phyloP scores from a whole-genome alignment of 2,888 invertebrate genomes.

The Aleiodes leptofemur region DNA sequence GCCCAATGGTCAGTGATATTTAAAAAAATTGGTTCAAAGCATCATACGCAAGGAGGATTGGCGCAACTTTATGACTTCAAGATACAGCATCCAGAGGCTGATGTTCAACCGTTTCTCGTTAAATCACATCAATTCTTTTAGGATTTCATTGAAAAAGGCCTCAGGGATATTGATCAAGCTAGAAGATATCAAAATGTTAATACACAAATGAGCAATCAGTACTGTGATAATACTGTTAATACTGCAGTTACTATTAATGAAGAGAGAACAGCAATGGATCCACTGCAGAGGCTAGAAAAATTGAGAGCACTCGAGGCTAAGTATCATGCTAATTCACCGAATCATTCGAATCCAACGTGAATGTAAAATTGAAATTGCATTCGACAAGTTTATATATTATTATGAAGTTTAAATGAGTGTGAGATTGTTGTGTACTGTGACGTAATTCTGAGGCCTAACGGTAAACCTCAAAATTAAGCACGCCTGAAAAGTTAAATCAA shows the following conservation, averaged over 20 bases:
- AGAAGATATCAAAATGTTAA: conserved; percentile 70
- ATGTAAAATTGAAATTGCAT: conserved; percentile 39
- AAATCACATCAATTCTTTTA: conserved; percentile 91
- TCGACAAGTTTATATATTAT: neutral
- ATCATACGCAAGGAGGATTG: conserved; percentile 88
- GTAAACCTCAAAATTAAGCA: too few relatives aligned
- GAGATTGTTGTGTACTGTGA: conserved; percentile 43
- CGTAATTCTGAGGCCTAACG: too few relatives aligned
- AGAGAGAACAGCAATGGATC: conserved; percentile 69
- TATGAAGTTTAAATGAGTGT: conserved; percentile 13
- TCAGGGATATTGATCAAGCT: conserved; percentile 79
- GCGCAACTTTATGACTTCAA: conserved; percentile 87
- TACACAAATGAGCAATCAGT: conserved; percentile 65
- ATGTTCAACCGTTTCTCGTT: conserved; percentile 87
- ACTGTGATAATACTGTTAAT: conserved; percentile 56
- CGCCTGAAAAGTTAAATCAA: too few relatives aligned
- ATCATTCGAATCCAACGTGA: conserved; percentile 69
- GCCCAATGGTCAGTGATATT: conserved; percentile 92
- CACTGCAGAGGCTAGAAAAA: conserved; percentile 71
- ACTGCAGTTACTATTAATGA: conserved; percentile 59
- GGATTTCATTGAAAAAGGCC: conserved; percentile 88
- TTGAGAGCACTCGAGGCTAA: conserved; percentile 69
- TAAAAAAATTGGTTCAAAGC: conserved; percentile 92
- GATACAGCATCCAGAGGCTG: conserved; percentile 87
- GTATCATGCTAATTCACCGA: conserved; percentile 64